Conservation (phyloP, 2,113 vertebrate species). For the Chaenocephalus aceratus region DNA sequence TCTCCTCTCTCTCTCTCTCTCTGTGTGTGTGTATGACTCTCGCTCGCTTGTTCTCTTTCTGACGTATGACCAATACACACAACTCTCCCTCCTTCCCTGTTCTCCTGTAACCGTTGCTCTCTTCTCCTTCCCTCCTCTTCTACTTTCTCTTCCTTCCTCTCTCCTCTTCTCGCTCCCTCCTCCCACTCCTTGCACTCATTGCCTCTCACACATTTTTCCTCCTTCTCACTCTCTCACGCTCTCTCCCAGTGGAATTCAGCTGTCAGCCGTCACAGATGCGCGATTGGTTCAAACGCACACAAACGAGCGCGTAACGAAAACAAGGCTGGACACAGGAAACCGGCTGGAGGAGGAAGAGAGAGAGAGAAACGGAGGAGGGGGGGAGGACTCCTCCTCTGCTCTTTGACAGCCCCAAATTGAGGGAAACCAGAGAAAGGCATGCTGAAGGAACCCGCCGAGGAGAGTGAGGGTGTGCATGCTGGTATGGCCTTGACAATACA, state of each 20-base stretch:
- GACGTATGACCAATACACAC: constrained; percentile 70
- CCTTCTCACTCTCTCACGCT: constrained; percentile 58
- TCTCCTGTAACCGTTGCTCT: constrained; percentile 56
- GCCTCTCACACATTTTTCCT: constrained; percentile 61
- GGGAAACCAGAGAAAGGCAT: constrained; percentile 54
- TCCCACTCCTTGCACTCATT: constrained; percentile 62
- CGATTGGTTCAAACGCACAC: constrained; percentile 68
- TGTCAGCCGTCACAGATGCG: constrained; percentile 78
- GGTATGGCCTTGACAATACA: constrained; percentile 47
- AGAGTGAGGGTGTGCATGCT: constrained; percentile 31
- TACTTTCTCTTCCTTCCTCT: constrained; percentile 56
- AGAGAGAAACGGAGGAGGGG: constrained; percentile 47
- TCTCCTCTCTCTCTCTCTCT: no score
- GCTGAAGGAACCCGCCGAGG: constrained; percentile 44
- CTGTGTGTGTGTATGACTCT: constrained; percentile 29
- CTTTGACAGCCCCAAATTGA: constrained; percentile 70
- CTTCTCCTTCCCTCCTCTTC: constrained; percentile 53
- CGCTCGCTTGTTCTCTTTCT: constrained; percentile 46
- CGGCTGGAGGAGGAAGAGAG: constrained; percentile 62
- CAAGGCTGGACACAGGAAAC: constrained; percentile 81
- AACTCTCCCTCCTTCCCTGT: constrained; percentile 64
- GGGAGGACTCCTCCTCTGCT: constrained; percentile 74
- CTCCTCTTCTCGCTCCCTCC: constrained; percentile 45
- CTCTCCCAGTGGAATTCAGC: constrained; percentile 80
- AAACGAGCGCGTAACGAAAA: constrained; percentile 78